A percentile compares a stretch with the other conserved stretches of the same genome.
These are phyloP conservation scores for Bos indicus DNA, from an alignment of 2,113 vertebrate genomes.

Conservation along the genomic window DNA sequence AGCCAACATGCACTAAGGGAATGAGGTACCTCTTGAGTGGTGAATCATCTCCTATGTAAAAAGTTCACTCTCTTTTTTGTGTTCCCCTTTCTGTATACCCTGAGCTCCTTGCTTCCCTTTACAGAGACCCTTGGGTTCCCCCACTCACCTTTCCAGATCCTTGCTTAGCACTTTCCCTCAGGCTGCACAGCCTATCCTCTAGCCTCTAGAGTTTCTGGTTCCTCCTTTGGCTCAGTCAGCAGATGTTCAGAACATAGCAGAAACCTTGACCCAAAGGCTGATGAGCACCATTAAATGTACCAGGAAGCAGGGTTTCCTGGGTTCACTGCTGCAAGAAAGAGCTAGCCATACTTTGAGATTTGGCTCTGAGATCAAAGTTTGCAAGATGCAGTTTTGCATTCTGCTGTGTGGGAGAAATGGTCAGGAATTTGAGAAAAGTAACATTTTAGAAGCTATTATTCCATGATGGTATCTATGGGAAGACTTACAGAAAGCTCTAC, in stretches of 20 bases:
- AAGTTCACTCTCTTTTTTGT: background rate
- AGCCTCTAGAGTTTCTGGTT: constrained; percentile 7
- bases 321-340: background rate
- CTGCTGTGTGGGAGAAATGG: background rate
- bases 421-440: constrained; percentile 15
- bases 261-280: background rate
- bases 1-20: background rate
- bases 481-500: background rate
- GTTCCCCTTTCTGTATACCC: background rate
- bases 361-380: constrained; percentile 15
- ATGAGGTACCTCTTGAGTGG: background rate
- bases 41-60: background rate
- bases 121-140: background rate
- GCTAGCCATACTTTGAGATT: background rate
- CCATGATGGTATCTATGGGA: background rate
- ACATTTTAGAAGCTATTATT: constrained; percentile 18
- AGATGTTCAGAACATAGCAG: constrained; percentile 3
- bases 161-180: background rate
- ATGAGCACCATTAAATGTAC: background rate
- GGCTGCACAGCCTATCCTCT: background rate
- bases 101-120: background rate
- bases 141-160: background rate
- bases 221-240: constrained; percentile 1
- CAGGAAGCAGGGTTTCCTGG: background rate
- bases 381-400: background rate